A percentile compares a stretch with the other conserved stretches of the same genome.
Evolutionary conservation across 2,888 invertebrate species (phyloP).

Genomic region (Amorpha juglandis): DNA sequence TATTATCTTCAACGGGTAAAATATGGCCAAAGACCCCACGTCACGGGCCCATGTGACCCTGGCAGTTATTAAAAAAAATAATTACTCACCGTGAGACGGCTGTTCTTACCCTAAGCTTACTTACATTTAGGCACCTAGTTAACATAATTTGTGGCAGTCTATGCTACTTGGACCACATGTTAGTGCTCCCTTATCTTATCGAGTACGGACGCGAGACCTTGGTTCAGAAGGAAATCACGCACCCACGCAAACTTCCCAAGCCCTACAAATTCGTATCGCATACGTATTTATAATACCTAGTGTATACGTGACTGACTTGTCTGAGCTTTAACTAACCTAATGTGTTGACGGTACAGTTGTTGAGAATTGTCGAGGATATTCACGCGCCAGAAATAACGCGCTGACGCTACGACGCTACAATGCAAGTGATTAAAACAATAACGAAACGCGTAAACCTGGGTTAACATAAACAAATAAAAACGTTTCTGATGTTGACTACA

Average conservation of each 20-base stretch:
- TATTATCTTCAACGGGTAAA: background rate
- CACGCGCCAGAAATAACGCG: constrained; percentile 17
- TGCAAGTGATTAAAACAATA: constrained; percentile 64
- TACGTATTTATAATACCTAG: background rate
- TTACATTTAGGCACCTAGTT: constrained; percentile 47
- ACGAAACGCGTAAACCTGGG: constrained; percentile 65
- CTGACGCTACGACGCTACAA: background rate
- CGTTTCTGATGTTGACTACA: constrained; percentile 55
- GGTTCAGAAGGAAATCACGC: background rate
- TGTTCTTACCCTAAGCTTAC: constrained; percentile 19
- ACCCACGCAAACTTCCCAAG: constrained; percentile 6
- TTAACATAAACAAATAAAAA: constrained; percentile 81
- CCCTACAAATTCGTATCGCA: constrained; percentile 13
- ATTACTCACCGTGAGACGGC: constrained; percentile 20
- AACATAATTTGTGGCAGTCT: constrained; percentile 63
- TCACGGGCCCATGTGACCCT: background rate
- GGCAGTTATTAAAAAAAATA: constrained; percentile 15
- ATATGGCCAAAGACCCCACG: background rate
- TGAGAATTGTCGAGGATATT: background rate
- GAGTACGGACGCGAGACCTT: constrained; percentile 11
- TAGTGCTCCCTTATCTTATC: constrained; percentile 24
- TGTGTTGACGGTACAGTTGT: background rate
- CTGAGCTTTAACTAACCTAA: background rate
- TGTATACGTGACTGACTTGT: no score
- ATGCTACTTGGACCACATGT: constrained; percentile 25